phyloP scores from a whole-genome alignment of 1,140 invertebrate genomes.

The Monochamus saltuarius region DNA sequence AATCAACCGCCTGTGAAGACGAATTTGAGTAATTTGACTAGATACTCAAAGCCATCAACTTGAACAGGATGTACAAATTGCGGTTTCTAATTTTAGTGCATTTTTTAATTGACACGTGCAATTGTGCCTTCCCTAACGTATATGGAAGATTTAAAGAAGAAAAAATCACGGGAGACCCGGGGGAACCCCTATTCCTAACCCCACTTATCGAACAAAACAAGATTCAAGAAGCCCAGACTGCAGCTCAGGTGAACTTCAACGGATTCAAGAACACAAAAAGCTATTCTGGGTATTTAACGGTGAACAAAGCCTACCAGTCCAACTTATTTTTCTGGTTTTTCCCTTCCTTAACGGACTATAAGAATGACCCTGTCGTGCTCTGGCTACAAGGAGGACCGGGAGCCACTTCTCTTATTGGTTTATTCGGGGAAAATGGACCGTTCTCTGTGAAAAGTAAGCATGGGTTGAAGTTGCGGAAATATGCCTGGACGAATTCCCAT shows the following conservation, averaged over 20 bases:
- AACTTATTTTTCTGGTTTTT: constrained; percentile 82
- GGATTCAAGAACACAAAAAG: constrained; percentile 36
- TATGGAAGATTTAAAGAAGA: constrained; percentile 30
- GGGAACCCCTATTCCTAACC: constrained; percentile 55
- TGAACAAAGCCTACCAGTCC: constrained; percentile 64
- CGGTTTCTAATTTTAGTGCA: no score
- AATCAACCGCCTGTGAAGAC: no score
- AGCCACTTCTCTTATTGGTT: constrained; percentile 65
- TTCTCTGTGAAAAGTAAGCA: constrained; percentile 53
- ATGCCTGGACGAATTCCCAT: constrained; percentile 59
- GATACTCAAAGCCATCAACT: no score
- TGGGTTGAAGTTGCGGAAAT: constrained; percentile 56
- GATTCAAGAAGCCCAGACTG: constrained; percentile 45
- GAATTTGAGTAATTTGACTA: no score
- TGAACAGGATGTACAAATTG: no score
- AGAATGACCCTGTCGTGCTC: constrained; percentile 63
- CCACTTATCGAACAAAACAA: constrained; percentile 56
- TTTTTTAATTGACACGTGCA: no score
- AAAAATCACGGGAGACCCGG: constrained; percentile 12
- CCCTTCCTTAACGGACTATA: constrained; percentile 56
- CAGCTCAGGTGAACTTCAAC: constrained; percentile 19
- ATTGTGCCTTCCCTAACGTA: constrained; percentile 30
- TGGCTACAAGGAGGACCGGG: constrained; percentile 80
- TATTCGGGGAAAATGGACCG: constrained; percentile 72
- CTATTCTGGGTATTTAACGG: constrained; percentile 72